Evolutionary conservation across 2,113 vertebrate species (phyloP).

Genomic region (Pedetes capensis): DNA sequence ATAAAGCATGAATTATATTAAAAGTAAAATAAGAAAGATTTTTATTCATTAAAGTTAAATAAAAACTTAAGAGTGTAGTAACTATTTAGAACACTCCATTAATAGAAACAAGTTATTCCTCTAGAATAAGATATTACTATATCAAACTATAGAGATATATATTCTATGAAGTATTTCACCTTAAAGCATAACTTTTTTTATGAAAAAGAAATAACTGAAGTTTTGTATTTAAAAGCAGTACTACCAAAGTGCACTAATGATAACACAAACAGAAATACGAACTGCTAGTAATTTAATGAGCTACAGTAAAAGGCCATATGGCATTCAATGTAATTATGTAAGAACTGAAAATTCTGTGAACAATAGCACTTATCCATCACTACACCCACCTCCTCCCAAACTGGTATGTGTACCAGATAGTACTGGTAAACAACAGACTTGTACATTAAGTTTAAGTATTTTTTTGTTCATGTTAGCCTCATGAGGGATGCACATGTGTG

Average conservation of each 20-base stretch:
- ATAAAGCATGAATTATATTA: no score
- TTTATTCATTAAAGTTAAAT: neutral
- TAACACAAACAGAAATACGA: constrained; percentile 51
- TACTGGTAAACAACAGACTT: constrained; percentile 48
- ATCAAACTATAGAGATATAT: neutral
- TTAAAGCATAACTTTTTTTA: constrained; percentile 37
- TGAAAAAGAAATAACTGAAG: constrained; percentile 30
- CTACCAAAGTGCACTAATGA: constrained; percentile 28
- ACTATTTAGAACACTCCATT: constrained; percentile 23
- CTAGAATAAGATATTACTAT: neutral
- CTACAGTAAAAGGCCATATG: constrained; percentile 62
- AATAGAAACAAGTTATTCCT: neutral
- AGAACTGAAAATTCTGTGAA: constrained; percentile 52
- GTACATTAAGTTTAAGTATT: constrained; percentile 39
- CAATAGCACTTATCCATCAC: constrained; percentile 43
- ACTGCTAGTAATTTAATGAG: constrained; percentile 53
- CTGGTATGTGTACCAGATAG: neutral
- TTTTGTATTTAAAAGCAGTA: constrained; percentile 30
- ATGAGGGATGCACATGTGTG: neutral
- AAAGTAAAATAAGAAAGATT: no score
- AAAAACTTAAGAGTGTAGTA: neutral
- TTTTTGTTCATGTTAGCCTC: neutral
- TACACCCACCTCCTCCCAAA: constrained; percentile 25
- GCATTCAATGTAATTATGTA: constrained; percentile 58
- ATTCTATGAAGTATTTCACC: constrained; percentile 30